Evolutionary conservation across 2,888 invertebrate species (phyloP), one percentile per base, ranked within the genome.

Genomic region (Ormyrus pomaceus): DNA sequence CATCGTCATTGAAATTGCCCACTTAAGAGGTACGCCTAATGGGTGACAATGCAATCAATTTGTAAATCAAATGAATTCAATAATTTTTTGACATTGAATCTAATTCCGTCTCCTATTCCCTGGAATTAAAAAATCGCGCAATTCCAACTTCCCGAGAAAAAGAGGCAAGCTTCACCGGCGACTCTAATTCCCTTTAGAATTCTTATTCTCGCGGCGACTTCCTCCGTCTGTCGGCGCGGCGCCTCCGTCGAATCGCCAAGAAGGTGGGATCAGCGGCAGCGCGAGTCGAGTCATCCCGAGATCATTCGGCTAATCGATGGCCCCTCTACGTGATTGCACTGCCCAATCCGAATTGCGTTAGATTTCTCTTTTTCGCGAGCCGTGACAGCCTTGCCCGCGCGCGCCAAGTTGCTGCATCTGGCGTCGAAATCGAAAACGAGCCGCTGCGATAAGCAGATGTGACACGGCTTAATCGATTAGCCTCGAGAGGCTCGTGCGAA

Each of bases 251-350:
- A 55, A 55, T 66, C 73, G 50, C n/a, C 19, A 68, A 55, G 10
- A 45, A 69, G 68, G 61, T 6, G 8, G 62, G 2, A 1, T 10
- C 9, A 55, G 61, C 55, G 13, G n/a, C 34, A 6, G 3, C 8
- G 46, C 61, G 6, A n/a, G n/a, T 4, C 19, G 19, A 19, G 19
- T 19, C 19, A 34, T 58, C 59, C 51, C 10, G 59, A 69, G 19
- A 79, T 79, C 72, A 46, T 10, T 62, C 48, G 73, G 19, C 53
- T 76, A 80, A 76, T 71, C 75, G 71, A 79, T 75, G 70, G 61
- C 5, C 59, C 62, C 66, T 71, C 48, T 65, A 80, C 75, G 79
- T 62, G 79, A 80, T 71, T 72, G 71, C 61, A 66, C 61, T 66
- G 61, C 50, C 51, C 59, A 62, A 65, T 68, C 66, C 46, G 10